Evolutionary conservation across 2,113 vertebrate genomes (phyloP).

Genomic region (Arizona elegans): DNA sequence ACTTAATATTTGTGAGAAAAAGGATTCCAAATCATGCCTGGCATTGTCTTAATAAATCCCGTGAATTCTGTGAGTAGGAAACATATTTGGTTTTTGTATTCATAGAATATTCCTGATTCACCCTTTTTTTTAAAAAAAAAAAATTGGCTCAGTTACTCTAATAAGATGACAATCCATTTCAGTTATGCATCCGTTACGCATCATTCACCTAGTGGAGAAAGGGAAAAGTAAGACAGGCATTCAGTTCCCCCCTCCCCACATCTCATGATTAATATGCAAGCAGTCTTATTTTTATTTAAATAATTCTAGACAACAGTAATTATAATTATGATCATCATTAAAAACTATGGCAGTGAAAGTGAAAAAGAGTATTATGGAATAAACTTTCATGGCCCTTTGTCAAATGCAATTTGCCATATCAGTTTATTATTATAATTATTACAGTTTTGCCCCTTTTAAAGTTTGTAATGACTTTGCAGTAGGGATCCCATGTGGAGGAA

Average conservation of each 20-base stretch:
- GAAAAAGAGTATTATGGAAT: not conserved
- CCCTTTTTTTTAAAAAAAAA: not conserved
- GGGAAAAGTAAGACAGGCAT: conserved; percentile 1
- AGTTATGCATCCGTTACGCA: not conserved
- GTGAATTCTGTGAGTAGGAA: not conserved
- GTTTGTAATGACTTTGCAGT: not conserved
- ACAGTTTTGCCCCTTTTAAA: not conserved
- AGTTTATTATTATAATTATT: not conserved
- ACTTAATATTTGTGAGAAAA: conserved; percentile 8
- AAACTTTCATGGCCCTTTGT: not conserved
- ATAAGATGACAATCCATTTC: conserved; percentile 2
- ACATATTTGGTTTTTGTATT: not conserved
- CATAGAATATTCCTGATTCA: not conserved
- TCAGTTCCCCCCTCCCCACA: not conserved
- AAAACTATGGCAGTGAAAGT: not conserved
- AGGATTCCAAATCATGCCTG: conserved; percentile 2
- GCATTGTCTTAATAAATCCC: not conserved
- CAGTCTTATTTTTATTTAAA: conserved; percentile 5
- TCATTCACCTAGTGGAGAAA: not conserved
- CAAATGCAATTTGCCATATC: not conserved
- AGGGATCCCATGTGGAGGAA: too few species aligned
- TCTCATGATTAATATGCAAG: not conserved
- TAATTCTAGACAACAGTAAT: not conserved
- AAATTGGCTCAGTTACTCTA: conserved; percentile 13
- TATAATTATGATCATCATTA: not conserved